Base-by-base conservation (phyloP, 1,140 invertebrate species). In the Metopolophium dirhodum region DNA sequence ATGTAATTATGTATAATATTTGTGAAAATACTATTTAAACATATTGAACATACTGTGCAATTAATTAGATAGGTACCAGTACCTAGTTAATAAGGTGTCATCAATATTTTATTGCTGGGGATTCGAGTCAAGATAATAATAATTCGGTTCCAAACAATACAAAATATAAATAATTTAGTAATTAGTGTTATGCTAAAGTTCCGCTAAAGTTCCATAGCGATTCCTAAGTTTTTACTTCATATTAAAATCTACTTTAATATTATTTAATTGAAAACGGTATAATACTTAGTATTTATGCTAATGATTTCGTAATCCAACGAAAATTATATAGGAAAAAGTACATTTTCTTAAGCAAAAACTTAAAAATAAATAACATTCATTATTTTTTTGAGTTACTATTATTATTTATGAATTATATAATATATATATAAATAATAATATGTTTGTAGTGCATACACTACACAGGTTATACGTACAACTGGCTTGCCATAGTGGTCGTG, bases 141-240 rank as follows among this genome's bases (percentile, higher is more conserved):
- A 68, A n/a, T 77, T n/a, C 6, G 14, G n/a, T 77, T 18, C 18
- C 61, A 18, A 30, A 77, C 3, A n/a, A 77, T 35, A n/a, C n/a
- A 77, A n/a, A 77, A 77, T n/a, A n/a, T n/a, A n/a, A 77, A 77
- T 77, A 77, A 77, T 77, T 68, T 35, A 77, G n/a, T 77, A 20
- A 68, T n/a, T 68, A 68, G 57, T 61, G 26, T 61, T 11, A 68
- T 30, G 4, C 30, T 14, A 30, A 30, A 68, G 11, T n/a, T 68
- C 2, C 61, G 4, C 30, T 14, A 30, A 30, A 68, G 11, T n/a
- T 68, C 2, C 61, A 14, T 4, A 68, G 30, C 26, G 30, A 68
- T 68, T n/a, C 11, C 61, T n/a, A 68, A 68, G 30, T 68, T 68
- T n/a, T 68, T 14, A 68, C 30, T n/a, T 68, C 14, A 18, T 18